These are phyloP conservation scores for Calliphora vicina DNA, from an alignment of 1,140 invertebrate genomes.

Conservation along the genomic window DNA sequence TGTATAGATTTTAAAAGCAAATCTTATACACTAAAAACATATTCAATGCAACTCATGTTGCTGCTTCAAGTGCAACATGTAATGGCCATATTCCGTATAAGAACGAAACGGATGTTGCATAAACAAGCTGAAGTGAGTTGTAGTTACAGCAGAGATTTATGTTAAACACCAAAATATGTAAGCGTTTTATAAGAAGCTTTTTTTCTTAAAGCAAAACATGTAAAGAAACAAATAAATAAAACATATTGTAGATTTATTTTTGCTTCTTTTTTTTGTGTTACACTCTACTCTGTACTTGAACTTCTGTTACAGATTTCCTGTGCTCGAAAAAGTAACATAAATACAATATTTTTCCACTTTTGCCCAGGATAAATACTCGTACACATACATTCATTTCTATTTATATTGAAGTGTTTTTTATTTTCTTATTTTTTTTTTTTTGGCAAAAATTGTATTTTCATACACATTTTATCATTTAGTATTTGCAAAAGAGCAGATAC, in stretches of 20 bases:
- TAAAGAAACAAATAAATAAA: neutral
- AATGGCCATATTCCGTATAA: neutral
- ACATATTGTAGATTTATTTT: neutral
- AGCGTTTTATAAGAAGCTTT: conserved; percentile 28
- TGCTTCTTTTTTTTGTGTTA: neutral
- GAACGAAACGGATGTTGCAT: conserved; percentile 24
- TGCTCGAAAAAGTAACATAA: neutral
- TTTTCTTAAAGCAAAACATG: neutral
- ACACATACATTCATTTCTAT: neutral
- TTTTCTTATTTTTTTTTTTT: neutral
- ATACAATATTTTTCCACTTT: neutral
- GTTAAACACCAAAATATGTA: conserved; percentile 33
- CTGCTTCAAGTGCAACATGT: neutral
- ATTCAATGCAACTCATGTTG: neutral
- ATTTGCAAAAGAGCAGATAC: neutral
- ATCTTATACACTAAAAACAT: neutral
- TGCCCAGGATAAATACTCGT: neutral
- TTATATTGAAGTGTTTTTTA: neutral
- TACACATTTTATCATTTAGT: neutral
- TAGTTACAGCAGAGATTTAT: conserved; percentile 24
- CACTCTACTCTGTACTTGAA: neutral
- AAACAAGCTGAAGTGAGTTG: neutral
- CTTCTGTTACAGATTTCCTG: conserved; percentile 22
- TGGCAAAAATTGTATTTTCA: neutral
- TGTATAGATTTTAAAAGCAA: conserved; percentile 1